Conservation (phyloP, 2,888 invertebrate species). For the Coelinius sp. region DNA sequence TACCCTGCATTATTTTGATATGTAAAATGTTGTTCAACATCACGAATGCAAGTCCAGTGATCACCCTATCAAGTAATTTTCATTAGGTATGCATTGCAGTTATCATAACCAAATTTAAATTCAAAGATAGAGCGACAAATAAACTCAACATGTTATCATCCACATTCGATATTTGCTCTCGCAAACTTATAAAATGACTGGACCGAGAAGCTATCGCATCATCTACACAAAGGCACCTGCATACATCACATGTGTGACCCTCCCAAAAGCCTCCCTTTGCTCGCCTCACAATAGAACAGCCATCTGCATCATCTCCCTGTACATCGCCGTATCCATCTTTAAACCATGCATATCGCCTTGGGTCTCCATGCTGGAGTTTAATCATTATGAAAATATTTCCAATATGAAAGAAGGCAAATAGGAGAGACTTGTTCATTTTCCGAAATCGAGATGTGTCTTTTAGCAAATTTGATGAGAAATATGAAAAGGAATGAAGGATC, state of each 20-base stretch:
- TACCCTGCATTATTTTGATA: background rate
- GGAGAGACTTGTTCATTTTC: too few relatives aligned
- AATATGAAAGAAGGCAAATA: too few relatives aligned
- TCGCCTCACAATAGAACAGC: background rate
- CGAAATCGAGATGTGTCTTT: too few relatives aligned
- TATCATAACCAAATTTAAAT: too few relatives aligned
- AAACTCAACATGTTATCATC: background rate
- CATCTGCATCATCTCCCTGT: background rate
- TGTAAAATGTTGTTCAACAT: background rate
- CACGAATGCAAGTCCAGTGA: background rate
- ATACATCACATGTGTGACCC: too few relatives aligned
- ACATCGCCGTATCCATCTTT: background rate
- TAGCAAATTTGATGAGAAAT: too few relatives aligned
- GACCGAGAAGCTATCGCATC: background rate
- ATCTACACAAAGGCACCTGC: background rate
- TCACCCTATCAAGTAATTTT: too few relatives aligned
- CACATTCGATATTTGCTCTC: background rate
- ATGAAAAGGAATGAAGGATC: too few relatives aligned
- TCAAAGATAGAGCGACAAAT: too few relatives aligned
- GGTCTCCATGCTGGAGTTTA: background rate
- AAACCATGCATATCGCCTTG: background rate
- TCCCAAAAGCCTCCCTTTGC: too few relatives aligned
- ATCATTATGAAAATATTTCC: too few relatives aligned
- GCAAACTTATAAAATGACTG: background rate
- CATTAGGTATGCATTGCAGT: too few relatives aligned